Base-by-base conservation (phyloP, 2,113 vertebrate species). In the Romanogobio albipinnatus region DNA sequence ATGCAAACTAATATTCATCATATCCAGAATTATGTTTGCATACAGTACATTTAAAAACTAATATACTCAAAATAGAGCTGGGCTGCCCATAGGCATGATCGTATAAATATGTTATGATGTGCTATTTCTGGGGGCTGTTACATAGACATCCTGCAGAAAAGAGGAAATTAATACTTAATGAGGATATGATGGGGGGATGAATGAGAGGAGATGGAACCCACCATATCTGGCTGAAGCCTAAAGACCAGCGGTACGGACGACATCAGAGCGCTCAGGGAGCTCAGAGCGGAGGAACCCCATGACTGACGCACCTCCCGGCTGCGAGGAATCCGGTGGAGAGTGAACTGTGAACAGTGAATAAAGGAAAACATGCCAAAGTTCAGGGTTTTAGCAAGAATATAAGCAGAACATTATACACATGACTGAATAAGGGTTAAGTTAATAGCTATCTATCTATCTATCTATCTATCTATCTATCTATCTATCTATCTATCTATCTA, bases 241-340 rank as follows among this genome's bases (percentile, higher is more conserved):
- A 94, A 94, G 87, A 95, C 92, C 86, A 99, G 91, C 13, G 96
- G 97, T 2, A 98, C 17, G 2, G 96, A 96, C 36, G 92, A 92
- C 5, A 94, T 73, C n/a, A 94, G 76, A 68, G 98, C 94, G 1
- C 90, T 87, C 0, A 97, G 26, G 0, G 96, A 97, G 86, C 95
- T 98, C 83, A 96, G 0, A 59, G 96, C 89, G 0, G 97, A 95
- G 14, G 98, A 97, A 4, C 80, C 91, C 97, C 97, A 99, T 0
- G 97, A 94, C 82, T 99, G 98, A 39, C 87, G 92, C 11, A 99
- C 97, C 90, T 99, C 98, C 0, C 98, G 95, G 89, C 98, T 99
- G 8, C 98, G 94, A 13, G 97, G 97, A 89, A 99, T 94, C 51
- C 91, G 93, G 82, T 94, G 92, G 68, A 98, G 92, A 71, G 92